Evolutionary conservation across 2,888 invertebrate genomes (phyloP).

Genomic region (Fragum sueziense): DNA sequence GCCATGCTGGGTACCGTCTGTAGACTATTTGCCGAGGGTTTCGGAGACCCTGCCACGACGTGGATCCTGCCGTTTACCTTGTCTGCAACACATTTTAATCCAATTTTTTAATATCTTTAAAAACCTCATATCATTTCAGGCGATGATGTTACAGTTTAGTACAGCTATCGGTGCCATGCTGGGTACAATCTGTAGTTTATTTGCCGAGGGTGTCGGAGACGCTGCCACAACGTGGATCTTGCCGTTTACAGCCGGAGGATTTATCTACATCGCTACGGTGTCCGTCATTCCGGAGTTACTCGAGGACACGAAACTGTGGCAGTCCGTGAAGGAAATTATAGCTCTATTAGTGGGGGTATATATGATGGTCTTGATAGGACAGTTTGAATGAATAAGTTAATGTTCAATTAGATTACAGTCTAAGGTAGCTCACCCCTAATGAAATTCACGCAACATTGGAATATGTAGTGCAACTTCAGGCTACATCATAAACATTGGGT

Average conservation of each 20-base stretch:
- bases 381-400: constrained; percentile 85
- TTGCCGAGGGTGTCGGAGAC: constrained; percentile 87
- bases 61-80: constrained; percentile 98
- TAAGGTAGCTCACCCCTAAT: background rate
- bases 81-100: too few species aligned
- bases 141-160: constrained; percentile 95
- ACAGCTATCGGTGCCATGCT: constrained; percentile 97
- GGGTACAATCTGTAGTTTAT: constrained; percentile 94
- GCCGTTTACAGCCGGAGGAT: constrained; percentile 99
- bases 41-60: constrained; percentile 79
- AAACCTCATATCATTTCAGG: too few species aligned
- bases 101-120: too few species aligned
- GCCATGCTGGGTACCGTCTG: constrained; percentile 96
- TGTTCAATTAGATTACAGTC: background rate
- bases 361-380: constrained; percentile 97
- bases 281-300: constrained; percentile 98
- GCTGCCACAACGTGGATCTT: constrained; percentile 88
- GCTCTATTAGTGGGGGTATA: constrained; percentile 95
- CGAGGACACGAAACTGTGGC: constrained; percentile 92
- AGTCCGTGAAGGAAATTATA: constrained; percentile 94
- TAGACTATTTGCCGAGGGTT: constrained; percentile 92
- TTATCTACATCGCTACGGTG: constrained; percentile 99
- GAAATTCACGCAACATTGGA: too few species aligned
- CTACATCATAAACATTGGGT: too few species aligned
- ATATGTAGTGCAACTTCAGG: too few species aligned